Evolutionary conservation across 1,140 invertebrate species (phyloP).

Genomic region (Drosophila orena): DNA sequence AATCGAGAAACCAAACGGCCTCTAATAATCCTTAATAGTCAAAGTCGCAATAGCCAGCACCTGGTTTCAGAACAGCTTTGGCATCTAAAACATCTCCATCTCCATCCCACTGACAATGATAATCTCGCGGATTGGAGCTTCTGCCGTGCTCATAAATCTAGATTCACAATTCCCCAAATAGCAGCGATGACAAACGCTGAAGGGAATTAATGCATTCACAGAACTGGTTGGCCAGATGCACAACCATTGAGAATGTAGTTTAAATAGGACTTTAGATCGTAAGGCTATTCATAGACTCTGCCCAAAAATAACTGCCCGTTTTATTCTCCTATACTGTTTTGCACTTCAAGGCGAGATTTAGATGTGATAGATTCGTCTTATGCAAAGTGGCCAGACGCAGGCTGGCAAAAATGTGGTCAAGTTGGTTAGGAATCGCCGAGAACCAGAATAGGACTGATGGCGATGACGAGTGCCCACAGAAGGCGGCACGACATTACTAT

Average conservation of each 20-base stretch:
- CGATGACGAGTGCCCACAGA: slow-evolving; percentile 48
- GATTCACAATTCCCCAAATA: slow-evolving; percentile 20
- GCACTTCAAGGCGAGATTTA: slow-evolving; percentile 57
- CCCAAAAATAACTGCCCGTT: slow-evolving; percentile 33
- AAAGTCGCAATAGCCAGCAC: not conserved
- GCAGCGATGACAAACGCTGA: slow-evolving; percentile 16
- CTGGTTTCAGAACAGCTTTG: not conserved
- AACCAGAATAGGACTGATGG: slow-evolving; percentile 56
- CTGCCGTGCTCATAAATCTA: slow-evolving; percentile 28
- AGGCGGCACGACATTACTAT: slow-evolving; percentile 50
- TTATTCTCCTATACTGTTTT: slow-evolving; percentile 32
- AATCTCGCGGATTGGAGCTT: slow-evolving; percentile 8
- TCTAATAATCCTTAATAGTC: not conserved
- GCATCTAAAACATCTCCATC: not conserved
- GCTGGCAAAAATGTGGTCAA: slow-evolving; percentile 64
- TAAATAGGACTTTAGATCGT: slow-evolving; percentile 20
- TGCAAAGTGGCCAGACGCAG: slow-evolving; percentile 61
- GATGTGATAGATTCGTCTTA: slow-evolving; percentile 67
- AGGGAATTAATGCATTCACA: slow-evolving; percentile 32
- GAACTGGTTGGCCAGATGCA: slow-evolving; percentile 39
- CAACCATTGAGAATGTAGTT: slow-evolving; percentile 21
- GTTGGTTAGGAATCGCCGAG: slow-evolving; percentile 34
- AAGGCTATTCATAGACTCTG: slow-evolving; percentile 32
- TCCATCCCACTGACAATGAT: not conserved
- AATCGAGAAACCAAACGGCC: not conserved